Percentiles rank a stretch among this genome's conserved stretches.
These are phyloP conservation scores for Mola mola DNA, from an alignment of 2,113 vertebrate species.

Conservation along the genomic window DNA sequence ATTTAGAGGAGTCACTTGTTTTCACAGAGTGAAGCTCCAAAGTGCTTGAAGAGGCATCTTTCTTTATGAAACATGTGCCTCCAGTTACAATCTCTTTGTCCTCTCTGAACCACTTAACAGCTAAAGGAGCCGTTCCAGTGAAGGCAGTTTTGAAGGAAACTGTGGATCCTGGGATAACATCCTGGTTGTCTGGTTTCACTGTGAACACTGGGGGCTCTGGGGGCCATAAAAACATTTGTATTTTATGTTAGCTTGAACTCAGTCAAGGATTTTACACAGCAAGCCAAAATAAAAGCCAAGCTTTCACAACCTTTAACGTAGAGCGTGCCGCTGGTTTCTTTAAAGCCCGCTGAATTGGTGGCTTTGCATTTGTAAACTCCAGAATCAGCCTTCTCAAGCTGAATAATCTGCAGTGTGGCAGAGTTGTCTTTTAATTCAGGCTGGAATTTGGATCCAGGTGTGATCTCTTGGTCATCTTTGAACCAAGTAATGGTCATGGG, in stretches of 20 bases:
- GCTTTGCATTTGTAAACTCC: conserved; percentile 94
- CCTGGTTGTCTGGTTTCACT: conserved; percentile 86
- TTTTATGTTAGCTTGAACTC: conserved; percentile 44
- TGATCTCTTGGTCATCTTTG: conserved; percentile 90
- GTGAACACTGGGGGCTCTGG: conserved; percentile 93
- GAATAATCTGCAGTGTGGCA: conserved; percentile 85
- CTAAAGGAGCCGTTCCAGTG: conserved; percentile 90
- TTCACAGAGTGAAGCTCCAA: conserved; percentile 93
- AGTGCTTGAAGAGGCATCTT: conserved; percentile 89
- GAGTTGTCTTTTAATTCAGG: conserved; percentile 89
- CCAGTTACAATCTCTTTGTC: conserved; percentile 89
- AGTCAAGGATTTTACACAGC: background rate
- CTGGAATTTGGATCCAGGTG: conserved; percentile 84
- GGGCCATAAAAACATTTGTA: conserved; percentile 72
- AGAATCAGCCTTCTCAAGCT: conserved; percentile 87
- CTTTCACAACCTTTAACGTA: conserved; percentile 91
- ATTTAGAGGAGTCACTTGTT: conserved; percentile 88
- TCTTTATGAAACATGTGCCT: conserved; percentile 92
- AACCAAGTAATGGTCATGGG: conserved; percentile 94
- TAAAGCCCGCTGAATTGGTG: conserved; percentile 92
- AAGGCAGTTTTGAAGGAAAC: conserved; percentile 88
- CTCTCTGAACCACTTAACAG: conserved; percentile 92
- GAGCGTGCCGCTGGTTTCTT: conserved; percentile 92
- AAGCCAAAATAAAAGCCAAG: conserved; percentile 3
- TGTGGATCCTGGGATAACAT: conserved; percentile 87